These are phyloP conservation scores for Tetragnatha montana DNA, from an alignment of 2,888 invertebrate genomes.

Conservation along the genomic window DNA sequence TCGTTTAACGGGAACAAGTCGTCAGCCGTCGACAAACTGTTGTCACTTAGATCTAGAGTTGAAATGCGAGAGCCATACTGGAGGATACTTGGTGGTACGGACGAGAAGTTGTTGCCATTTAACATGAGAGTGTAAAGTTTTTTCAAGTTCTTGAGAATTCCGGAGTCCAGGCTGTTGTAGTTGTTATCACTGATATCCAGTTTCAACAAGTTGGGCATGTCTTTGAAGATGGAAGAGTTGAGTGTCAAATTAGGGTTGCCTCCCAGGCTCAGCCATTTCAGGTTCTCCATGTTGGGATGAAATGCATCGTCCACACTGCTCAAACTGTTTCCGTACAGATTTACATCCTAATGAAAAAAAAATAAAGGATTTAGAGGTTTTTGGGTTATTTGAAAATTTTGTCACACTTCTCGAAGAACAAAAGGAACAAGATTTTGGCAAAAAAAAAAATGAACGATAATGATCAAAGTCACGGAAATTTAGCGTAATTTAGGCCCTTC, in stretches of 20 bases:
- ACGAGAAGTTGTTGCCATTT: slow-evolving; percentile 9
- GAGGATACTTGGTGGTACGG: not conserved
- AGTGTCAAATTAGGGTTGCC: slow-evolving; percentile 23
- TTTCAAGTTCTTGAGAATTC: not conserved
- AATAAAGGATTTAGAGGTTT: not conserved
- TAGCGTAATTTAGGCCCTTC: too few relatives aligned
- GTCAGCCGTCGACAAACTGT: slow-evolving; percentile 1
- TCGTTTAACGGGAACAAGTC: slow-evolving; percentile 8
- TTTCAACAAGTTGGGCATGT: not conserved
- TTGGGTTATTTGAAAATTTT: not conserved
- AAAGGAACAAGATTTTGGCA: too few relatives aligned
- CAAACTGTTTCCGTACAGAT: slow-evolving; percentile 38
- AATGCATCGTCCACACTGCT: slow-evolving; percentile 23
- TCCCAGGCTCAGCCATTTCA: slow-evolving; percentile 12
- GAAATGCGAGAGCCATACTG: not conserved
- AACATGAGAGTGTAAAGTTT: not conserved
- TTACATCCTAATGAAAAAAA: slow-evolving; percentile 4
- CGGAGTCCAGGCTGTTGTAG: slow-evolving; percentile 4
- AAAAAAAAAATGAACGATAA: not conserved
- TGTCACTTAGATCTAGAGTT: not conserved
- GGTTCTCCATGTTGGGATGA: not conserved
- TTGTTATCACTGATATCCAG: slow-evolving; percentile 14
- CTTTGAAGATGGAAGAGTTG: not conserved
- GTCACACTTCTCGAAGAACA: not conserved
- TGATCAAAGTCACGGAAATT: too few relatives aligned